phyloP scores from a whole-genome alignment of 2,113 vertebrate species.

The Chloropsis cyanopogon region DNA sequence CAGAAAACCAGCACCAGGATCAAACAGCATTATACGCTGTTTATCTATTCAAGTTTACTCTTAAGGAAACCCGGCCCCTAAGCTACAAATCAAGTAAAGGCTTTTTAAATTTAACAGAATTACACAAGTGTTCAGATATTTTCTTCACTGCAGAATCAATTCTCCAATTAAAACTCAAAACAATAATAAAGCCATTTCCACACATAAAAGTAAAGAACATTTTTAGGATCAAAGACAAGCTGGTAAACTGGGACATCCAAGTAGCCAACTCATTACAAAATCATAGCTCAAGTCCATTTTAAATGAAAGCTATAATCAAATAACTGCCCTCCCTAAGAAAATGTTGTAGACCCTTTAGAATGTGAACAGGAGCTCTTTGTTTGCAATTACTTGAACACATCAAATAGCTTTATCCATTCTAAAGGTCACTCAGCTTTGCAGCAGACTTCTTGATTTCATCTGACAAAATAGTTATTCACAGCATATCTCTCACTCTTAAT shows the following conservation, averaged over 20 bases:
- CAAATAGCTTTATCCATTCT: not conserved
- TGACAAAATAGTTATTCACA: not conserved
- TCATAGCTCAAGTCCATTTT: not conserved
- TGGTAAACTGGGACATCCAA: not conserved
- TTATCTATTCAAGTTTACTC: not conserved
- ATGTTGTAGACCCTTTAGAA: not conserved
- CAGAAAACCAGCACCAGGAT: not conserved
- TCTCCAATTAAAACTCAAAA: not conserved
- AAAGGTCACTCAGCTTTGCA: constrained; percentile 19
- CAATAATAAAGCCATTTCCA: not conserved
- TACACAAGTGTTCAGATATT: not conserved
- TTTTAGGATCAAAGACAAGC: not conserved
- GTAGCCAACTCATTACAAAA: not conserved
- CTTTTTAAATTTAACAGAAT: not conserved
- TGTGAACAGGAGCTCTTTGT: not conserved
- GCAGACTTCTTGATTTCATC: constrained; percentile 7
- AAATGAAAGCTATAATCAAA: constrained; percentile 11
- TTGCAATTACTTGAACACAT: constrained; percentile 31
- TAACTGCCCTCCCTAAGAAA: not conserved
- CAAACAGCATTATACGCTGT: not conserved
- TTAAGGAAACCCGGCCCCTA: not conserved
- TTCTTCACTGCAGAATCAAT: not conserved
- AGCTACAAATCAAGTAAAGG: not conserved
- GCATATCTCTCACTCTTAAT: not conserved
- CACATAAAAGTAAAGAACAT: not conserved